phyloP scores from a whole-genome alignment of 1,140 invertebrate genomes.

The Philaenus spumarius region DNA sequence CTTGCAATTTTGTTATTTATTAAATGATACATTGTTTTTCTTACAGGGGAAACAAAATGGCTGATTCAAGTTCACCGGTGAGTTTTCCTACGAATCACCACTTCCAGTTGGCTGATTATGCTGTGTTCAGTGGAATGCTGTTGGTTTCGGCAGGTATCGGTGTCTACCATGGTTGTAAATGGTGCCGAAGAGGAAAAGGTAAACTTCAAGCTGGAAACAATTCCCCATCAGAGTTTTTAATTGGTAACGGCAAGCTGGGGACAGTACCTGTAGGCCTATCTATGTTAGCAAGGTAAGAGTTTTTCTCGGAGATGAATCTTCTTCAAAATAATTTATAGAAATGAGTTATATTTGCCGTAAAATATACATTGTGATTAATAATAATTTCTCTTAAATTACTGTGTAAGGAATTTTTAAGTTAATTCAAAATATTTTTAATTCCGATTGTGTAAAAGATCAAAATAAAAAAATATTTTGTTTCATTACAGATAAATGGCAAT shows the following conservation, averaged over 20 bases:
- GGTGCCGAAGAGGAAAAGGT: constrained; percentile 53
- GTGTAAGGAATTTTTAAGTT: no score
- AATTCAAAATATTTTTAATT: no score
- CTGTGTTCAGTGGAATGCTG: constrained; percentile 60
- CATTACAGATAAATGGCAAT: no score
- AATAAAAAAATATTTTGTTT: no score
- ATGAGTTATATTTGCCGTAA: no score
- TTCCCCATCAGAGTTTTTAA: constrained; percentile 34
- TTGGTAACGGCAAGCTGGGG: constrained; percentile 34
- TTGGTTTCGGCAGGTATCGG: constrained; percentile 64
- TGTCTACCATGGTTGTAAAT: constrained; percentile 60
- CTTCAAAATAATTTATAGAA: no score
- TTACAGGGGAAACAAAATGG: neutral
- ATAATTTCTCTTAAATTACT: no score
- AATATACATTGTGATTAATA: no score
- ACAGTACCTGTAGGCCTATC: constrained; percentile 41
- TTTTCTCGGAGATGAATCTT: no score
- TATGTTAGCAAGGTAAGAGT: constrained; percentile 40
- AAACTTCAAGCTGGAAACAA: constrained; percentile 37
- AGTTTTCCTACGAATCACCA: neutral
- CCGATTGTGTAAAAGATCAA: no score
- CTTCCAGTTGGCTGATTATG: constrained; percentile 53
- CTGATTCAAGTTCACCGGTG: neutral
- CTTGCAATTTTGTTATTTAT: no score
- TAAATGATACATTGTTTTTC: no score